Evolutionary conservation across 2,113 vertebrate genomes (phyloP).

Genomic region (Cnemophilus loriae): DNA sequence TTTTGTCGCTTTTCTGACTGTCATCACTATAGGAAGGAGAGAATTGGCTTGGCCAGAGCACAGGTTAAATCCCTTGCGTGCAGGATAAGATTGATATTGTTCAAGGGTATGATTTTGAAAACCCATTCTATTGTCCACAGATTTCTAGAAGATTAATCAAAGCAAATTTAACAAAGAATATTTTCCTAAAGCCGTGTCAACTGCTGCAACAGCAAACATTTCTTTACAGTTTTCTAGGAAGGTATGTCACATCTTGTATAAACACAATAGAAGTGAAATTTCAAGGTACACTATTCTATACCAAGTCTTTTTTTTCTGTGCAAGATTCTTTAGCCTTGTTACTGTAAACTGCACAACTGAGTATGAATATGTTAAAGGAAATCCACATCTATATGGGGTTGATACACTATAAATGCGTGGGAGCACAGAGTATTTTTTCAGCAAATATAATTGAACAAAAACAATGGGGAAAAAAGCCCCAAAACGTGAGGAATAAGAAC

Average conservation of each 20-base stretch:
- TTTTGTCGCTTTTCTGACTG: not conserved
- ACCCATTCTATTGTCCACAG: not conserved
- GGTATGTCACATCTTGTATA: not conserved
- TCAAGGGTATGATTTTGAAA: not conserved
- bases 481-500: not conserved
- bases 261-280: not conserved
- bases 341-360: not conserved
- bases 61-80: not conserved
- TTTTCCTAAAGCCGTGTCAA: not conserved
- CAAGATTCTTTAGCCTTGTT: not conserved
- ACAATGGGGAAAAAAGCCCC: rapidly evolving
- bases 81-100: not conserved
- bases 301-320: not conserved
- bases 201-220: not conserved
- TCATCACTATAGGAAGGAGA: not conserved
- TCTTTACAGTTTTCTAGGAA: not conserved
- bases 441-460: not conserved
- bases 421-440: not conserved
- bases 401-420: not conserved
- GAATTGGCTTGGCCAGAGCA: not conserved
- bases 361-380: not conserved
- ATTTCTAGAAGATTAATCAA: not conserved
- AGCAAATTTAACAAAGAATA: not conserved
- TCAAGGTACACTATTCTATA: not conserved
- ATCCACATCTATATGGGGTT: not conserved